Percentiles rank a stretch among this genome's conserved stretches.
Conservation (phyloP, 1,140 invertebrate genomes). For the Antheraea mylitta region DNA sequence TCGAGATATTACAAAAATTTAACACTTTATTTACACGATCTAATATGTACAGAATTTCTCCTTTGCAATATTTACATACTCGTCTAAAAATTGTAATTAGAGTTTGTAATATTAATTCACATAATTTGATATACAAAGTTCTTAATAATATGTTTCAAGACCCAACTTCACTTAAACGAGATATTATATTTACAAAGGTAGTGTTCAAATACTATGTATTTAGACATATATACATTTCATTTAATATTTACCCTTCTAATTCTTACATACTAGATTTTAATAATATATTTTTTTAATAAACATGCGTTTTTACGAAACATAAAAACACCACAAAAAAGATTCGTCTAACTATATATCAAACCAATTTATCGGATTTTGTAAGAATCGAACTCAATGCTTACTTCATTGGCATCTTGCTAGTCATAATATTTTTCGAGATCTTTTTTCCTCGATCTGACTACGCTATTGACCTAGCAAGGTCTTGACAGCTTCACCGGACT, state of each 20-base stretch:
- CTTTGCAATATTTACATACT: neutral
- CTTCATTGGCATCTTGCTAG: constrained; percentile 23
- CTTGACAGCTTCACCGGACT: too few species aligned
- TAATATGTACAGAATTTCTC: constrained; percentile 1
- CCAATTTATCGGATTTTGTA: constrained; percentile 20
- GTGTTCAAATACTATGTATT: constrained; percentile 16
- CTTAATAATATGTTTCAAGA: constrained; percentile 27
- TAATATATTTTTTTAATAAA: constrained; percentile 31
- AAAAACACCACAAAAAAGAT: constrained; percentile 11
- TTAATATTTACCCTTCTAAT: constrained; percentile 19
- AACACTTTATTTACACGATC: constrained; percentile 36
- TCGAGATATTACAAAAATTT: constrained; percentile 33
- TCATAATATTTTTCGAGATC: constrained; percentile 16
- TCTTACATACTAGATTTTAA: constrained; percentile 9
- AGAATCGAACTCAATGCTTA: constrained; percentile 19
- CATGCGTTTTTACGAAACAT: constrained; percentile 18
- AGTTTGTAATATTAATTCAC: constrained; percentile 19
- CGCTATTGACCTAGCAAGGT: too few species aligned
- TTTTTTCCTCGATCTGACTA: too few species aligned
- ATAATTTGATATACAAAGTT: constrained; percentile 23
- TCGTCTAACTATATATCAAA: too few species aligned
- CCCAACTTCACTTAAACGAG: constrained; percentile 16
- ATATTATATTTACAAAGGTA: constrained; percentile 23
- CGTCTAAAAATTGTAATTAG: neutral
- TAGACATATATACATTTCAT: constrained; percentile 17